Evolutionary conservation across 1,140 invertebrate genomes (phyloP), one percentile per base, ranked within the genome.

Genomic region (Popillia japonica): DNA sequence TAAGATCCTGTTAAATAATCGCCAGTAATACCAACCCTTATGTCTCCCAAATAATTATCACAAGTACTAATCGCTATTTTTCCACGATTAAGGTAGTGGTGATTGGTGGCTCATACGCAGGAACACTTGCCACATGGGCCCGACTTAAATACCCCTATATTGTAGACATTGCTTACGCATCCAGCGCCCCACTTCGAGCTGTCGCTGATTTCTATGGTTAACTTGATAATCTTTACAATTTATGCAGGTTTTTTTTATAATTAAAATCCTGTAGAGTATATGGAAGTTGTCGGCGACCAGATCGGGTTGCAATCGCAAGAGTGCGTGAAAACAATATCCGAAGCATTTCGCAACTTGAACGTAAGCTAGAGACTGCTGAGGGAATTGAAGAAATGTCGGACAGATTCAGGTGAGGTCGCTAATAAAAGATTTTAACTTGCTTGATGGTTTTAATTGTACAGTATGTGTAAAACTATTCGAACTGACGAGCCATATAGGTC

Each of bases 101-200:
- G 14, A 91, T 95, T 80, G 95, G 95, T 64, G 94, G 94, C 34
- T 95, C 93, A n/a, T 96, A 96, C 85, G 90, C 93, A 23, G 95
- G 94, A 78, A 91, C 90, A 17, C 89, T 96, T 86, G 92, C 94
- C n/a, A 92, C 92, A 6, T 96, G 94, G 94, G 90, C 93, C 81
- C 87, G 93, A 83, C 83, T 92, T 4, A 90, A 93, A 76, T 96
- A 96, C 83, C 95, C 95, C 10, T 89, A 96, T 82, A 86, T 95
- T 2, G 91, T 95, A 0, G 85, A 92, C 84, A 92, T 92, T 3
- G 92, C 93, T n/a, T 89, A 95, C 64, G 91, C 94, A 0, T 93
- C 93, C 40, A 94, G 93, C 86, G 94, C 90, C 23, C 95, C 94
- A 6, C 87, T 96, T 17, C 80, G 88, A 6, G 93, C 92, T 8